Conservation (phyloP, 2,797 vertebrate species). For the Onychomys arenicola region DNA sequence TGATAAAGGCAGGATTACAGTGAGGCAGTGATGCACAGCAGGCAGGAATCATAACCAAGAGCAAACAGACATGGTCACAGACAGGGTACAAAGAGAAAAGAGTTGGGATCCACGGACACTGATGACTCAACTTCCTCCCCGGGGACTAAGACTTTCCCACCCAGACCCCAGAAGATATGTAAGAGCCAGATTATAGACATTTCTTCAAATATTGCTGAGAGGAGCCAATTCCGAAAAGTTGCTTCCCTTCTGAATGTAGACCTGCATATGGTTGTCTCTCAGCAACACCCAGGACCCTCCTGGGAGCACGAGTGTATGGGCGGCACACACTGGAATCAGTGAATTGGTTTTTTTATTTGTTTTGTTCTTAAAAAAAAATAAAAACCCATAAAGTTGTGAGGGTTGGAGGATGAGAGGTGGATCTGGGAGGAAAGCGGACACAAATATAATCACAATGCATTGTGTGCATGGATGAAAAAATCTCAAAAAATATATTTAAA, state of each 20-base stretch:
- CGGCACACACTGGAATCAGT: not conserved
- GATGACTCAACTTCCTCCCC: too few relatives aligned
- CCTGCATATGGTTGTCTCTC: not conserved
- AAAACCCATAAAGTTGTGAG: too few relatives aligned
- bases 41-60: not conserved
- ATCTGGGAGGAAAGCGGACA: too few relatives aligned
- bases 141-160: not conserved
- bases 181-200: not conserved
- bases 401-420: too few relatives aligned
- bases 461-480: not conserved
- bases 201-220: not conserved
- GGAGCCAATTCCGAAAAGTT: not conserved
- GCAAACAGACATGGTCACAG: not conserved
- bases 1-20: not conserved
- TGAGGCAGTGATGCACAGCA: not conserved
- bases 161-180: not conserved
- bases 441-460: too few relatives aligned
- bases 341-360: not conserved
- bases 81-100: not conserved
- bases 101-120: not conserved
- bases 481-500: not conserved
- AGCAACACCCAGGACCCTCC: not conserved
- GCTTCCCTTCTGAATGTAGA: not conserved
- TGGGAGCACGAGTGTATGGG: fast-evolving
- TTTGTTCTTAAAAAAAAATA: too few relatives aligned